Conservation (phyloP, 2,888 invertebrate species). For the Coecobrya sp. region DNA sequence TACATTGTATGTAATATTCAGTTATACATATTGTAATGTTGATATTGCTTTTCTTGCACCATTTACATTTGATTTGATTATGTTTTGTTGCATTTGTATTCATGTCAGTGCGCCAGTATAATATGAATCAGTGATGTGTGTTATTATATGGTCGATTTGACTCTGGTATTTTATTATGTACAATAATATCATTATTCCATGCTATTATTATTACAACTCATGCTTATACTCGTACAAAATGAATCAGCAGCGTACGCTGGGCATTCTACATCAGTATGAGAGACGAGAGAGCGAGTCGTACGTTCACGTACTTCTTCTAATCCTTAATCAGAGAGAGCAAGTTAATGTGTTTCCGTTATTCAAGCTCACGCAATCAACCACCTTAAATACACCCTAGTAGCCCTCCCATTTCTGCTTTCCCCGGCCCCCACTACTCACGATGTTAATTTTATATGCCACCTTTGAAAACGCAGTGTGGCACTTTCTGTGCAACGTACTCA, state of each 20-base stretch:
- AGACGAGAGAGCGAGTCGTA: not conserved
- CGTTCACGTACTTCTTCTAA: slow-evolving; percentile 51
- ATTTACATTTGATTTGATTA: not conserved
- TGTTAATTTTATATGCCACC: slow-evolving; percentile 63
- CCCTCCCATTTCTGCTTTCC: slow-evolving; percentile 67
- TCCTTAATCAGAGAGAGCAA: slow-evolving; percentile 73
- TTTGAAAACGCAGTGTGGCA: slow-evolving; percentile 60
- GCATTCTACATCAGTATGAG: not conserved
- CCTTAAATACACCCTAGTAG: slow-evolving; percentile 66
- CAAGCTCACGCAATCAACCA: slow-evolving; percentile 79
- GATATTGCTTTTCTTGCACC: slow-evolving; percentile 46
- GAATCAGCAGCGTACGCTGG: not conserved
- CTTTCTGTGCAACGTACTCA: slow-evolving; percentile 36
- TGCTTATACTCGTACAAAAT: not conserved
- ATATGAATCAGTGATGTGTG: slow-evolving; percentile 49
- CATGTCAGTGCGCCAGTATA: slow-evolving; percentile 46
- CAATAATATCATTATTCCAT: slow-evolving; percentile 3
- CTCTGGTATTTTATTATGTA: slow-evolving; percentile 13
- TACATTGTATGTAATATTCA: slow-evolving; percentile 25
- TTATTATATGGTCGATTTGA: slow-evolving; percentile 43
- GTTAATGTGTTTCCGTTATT: slow-evolving; percentile 80
- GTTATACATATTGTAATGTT: slow-evolving; percentile 36
- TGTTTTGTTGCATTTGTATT: slow-evolving; percentile 60
- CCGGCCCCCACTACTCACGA: slow-evolving; percentile 61
- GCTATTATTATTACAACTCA: slow-evolving; percentile 15